A percentile compares a stretch with the other conserved stretches of the same genome.
Conservation (phyloP, 2,888 invertebrate species). For the Eupithecia pulchellata region DNA sequence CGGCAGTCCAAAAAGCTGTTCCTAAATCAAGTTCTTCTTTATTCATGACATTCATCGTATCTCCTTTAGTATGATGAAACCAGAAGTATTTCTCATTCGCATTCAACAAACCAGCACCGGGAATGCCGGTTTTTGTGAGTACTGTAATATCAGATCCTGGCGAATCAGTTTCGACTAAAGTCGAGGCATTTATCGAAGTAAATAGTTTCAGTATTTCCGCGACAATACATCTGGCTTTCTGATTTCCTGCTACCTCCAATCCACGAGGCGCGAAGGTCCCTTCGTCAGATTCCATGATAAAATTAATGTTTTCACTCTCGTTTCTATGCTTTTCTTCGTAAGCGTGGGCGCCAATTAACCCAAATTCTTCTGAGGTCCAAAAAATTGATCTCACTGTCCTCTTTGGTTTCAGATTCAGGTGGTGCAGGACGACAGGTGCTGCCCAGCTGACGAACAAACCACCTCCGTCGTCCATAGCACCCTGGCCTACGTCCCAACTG, state of each 20-base stretch:
- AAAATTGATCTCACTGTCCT: slow-evolving; percentile 90
- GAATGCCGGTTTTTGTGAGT: slow-evolving; percentile 88
- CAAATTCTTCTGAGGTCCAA: slow-evolving; percentile 93
- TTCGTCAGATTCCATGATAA: slow-evolving; percentile 93
- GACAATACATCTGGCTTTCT: slow-evolving; percentile 87
- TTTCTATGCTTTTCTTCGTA: slow-evolving; percentile 87
- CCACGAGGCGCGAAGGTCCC: slow-evolving; percentile 92
- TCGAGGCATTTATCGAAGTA: slow-evolving; percentile 88
- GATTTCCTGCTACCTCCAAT: slow-evolving; percentile 87
- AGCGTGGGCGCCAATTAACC: slow-evolving; percentile 87
- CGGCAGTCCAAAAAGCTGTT: slow-evolving; percentile 91
- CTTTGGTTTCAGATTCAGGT: slow-evolving; percentile 87
- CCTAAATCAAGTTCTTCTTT: slow-evolving; percentile 89
- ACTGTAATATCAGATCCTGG: slow-evolving; percentile 90
- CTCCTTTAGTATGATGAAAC: slow-evolving; percentile 92
- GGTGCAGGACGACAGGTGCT: slow-evolving; percentile 88
- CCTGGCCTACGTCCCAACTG: slow-evolving; percentile 95
- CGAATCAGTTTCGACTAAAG: slow-evolving; percentile 78
- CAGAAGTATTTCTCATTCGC: slow-evolving; percentile 89
- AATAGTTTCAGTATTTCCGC: slow-evolving; percentile 88
- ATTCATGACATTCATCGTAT: slow-evolving; percentile 91
- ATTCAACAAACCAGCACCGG: slow-evolving; percentile 89
- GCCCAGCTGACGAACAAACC: slow-evolving; percentile 93
- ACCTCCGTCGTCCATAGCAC: slow-evolving; percentile 95
- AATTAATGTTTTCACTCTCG: slow-evolving; percentile 86